Base-by-base conservation (phyloP, 2,113 vertebrate genomes). In the Cromileptes altivelis region DNA sequence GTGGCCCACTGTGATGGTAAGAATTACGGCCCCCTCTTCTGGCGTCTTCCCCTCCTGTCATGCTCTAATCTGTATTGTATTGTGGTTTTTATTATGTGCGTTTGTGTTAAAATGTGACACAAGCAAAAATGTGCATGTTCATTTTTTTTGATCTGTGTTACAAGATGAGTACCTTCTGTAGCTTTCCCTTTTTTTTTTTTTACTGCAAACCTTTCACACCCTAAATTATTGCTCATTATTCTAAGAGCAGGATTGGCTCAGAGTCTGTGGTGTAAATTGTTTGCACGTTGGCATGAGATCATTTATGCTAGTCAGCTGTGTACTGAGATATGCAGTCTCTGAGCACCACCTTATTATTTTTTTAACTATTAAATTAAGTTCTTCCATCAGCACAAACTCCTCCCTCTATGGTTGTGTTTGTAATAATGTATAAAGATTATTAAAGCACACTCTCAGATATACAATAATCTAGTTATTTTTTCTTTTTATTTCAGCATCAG, bases 1-100 rank as follows among this genome's bases (percentile, higher is more conserved):
- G 95, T 96, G 95, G 95, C 95, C 95, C 55, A 96, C 95, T 49
- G 95, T 96, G 93, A 96, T 96, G 95, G 95, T 96, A 95, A 96
- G 95, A 86, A 75, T 40, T 17, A 57, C 12, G 60, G 78, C 69
- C 73, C 77, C 58, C 40, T 23, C 40, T 27, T 56, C 75, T 84
- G 69, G 81, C 75, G 75, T 82, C 78, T 64, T 55, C 67, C 83
- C 82, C 33, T 69, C 74, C 80, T 63, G 37, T 83, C 56, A 71
- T 82, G 40, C 73, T 63, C 25, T 52, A 18, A 77, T 64, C 37
- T 82, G 25, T 81, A 52, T 37, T 74, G 75, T 82, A 82, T 75
- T 69, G 88, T 92, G 83, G 64, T 77, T 78, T 37, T 84, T 52
- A 72, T 84, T 87, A 70, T 75, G 50, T 61, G 65, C 77, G 61